phyloP scores from a whole-genome alignment of 1,140 invertebrate genomes.

The Telenomus remus region DNA sequence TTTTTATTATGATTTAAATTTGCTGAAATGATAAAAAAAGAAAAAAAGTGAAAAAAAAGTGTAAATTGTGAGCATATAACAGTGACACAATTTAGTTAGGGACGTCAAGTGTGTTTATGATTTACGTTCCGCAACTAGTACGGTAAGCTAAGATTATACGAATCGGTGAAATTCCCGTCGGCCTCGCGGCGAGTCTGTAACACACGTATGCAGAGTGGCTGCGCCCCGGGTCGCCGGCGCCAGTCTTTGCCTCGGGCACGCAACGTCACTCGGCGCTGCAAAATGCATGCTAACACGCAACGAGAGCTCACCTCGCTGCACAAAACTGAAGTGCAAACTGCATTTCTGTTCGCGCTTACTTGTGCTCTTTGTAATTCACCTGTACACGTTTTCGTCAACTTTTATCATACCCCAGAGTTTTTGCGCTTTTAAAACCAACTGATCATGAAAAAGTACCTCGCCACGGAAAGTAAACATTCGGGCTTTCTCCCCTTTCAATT shows the following conservation, averaged over 20 bases:
- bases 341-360: slow-evolving; percentile 32
- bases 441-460: not conserved
- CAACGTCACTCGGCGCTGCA: slow-evolving; percentile 41
- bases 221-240: slow-evolving; percentile 29
- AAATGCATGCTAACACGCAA: slow-evolving; percentile 47
- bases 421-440: slow-evolving; percentile 20
- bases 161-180: slow-evolving; percentile 24
- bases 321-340: slow-evolving; percentile 36
- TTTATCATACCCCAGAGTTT: slow-evolving; percentile 3
- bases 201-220: slow-evolving; percentile 17
- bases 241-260: slow-evolving; percentile 37
- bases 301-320: slow-evolving; percentile 20
- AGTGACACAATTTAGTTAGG: slow-evolving; percentile 18
- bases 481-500: slow-evolving; percentile 2
- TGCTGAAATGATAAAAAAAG: too few relatives aligned
- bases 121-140: slow-evolving; percentile 5
- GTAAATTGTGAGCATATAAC: not conserved
- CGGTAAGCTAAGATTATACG: slow-evolving; percentile 15
- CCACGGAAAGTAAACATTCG: not conserved
- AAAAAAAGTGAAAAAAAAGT: too few relatives aligned
- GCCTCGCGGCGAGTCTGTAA: slow-evolving; percentile 21
- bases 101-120: slow-evolving; percentile 17
- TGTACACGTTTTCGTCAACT: slow-evolving; percentile 7
- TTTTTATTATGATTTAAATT: too few relatives aligned
- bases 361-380: slow-evolving; percentile 24